Evolutionary conservation across 2,888 invertebrate genomes (phyloP).

Genomic region (Linyphia triangularis): DNA sequence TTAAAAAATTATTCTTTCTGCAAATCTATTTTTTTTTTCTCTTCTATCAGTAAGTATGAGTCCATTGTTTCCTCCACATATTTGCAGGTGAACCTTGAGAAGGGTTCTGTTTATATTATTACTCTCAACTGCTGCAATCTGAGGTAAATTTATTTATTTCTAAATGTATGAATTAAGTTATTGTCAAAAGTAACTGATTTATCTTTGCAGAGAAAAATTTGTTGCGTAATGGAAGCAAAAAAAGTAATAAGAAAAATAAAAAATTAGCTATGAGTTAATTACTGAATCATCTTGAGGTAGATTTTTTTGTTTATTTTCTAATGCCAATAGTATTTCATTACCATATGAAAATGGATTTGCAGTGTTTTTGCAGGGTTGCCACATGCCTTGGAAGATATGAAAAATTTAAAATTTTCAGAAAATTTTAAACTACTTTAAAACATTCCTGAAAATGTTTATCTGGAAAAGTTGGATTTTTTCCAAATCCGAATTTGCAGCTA

Average conservation of each 20-base stretch:
- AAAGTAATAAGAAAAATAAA: conserved; percentile 41
- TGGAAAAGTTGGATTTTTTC: too few species aligned
- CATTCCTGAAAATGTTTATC: too few species aligned
- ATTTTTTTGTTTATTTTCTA: conserved; percentile 43
- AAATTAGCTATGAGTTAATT: conserved; percentile 42
- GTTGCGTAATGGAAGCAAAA: conserved; percentile 60
- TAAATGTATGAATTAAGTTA: conserved; percentile 31
- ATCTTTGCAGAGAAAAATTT: conserved; percentile 63
- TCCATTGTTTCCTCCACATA: conserved; percentile 58
- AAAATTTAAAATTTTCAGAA: not conserved
- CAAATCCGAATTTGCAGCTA: too few species aligned
- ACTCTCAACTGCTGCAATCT: conserved; percentile 51
- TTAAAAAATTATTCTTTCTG: not conserved
- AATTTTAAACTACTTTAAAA: too few species aligned
- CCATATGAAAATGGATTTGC: not conserved
- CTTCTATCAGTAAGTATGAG: conserved; percentile 64
- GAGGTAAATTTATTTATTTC: conserved; percentile 66
- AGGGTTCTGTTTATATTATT: conserved; percentile 66
- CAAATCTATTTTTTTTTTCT: conserved; percentile 33
- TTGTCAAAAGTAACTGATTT: conserved; percentile 42
- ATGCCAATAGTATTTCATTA: conserved; percentile 8
- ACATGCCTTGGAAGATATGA: not conserved
- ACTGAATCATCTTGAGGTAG: conserved; percentile 54
- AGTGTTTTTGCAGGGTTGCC: conserved; percentile 5
- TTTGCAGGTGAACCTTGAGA: conserved; percentile 73